Evolutionary conservation across 2,888 invertebrate species (phyloP), one percentile per base, ranked within the genome.

Genomic region (Chrysodeixis includens): DNA sequence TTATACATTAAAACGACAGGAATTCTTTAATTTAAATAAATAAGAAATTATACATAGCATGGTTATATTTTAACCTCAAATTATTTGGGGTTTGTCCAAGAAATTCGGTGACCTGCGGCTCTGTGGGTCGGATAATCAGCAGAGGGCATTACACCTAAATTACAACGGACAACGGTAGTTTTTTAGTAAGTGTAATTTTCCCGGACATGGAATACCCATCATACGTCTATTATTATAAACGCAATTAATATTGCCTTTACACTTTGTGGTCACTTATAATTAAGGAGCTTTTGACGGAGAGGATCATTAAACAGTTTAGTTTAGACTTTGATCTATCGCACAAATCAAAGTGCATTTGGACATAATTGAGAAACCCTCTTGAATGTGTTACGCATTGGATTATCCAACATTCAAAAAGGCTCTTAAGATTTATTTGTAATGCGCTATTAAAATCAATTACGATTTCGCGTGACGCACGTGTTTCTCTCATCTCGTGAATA

Each of bases 151-250:
- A 40, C 14, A 49, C 46, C 5, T 1, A 49, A 49, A 9, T 49
- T 9, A n/a, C n/a, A 12, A 10, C 10, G 12, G 35, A 10, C 18
- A 16, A 14, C 40, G 46, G 40, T 26, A 32, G 26, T 55, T 63
- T 69, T 69, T 61, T 58, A 64, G 52, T 58, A 40, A 64, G 52
- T 30, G 26, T 40, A 49, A 66, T 71, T 71, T 79, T 76, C 70
- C 58, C 79, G 74, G 68, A 44, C 49, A 64, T 14, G 76, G 70
- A 67, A 61, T 67, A 76, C 52, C 76, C 78, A 56, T 53, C 54
- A 73, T 73, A 70, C 56, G 12, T 54, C 62, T 18, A 26, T 40
- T 40, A 40, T 40, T 40, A 40, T n/a, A 46, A 26, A 55, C 54
- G 62, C 32, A 62, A 35, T 56, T n/a, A 56, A 55, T 70, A 49